Percentiles rank a stretch among this genome's conserved stretches.
phyloP scores from a whole-genome alignment of 2,113 vertebrate species.

The Rhombomys opimus region DNA sequence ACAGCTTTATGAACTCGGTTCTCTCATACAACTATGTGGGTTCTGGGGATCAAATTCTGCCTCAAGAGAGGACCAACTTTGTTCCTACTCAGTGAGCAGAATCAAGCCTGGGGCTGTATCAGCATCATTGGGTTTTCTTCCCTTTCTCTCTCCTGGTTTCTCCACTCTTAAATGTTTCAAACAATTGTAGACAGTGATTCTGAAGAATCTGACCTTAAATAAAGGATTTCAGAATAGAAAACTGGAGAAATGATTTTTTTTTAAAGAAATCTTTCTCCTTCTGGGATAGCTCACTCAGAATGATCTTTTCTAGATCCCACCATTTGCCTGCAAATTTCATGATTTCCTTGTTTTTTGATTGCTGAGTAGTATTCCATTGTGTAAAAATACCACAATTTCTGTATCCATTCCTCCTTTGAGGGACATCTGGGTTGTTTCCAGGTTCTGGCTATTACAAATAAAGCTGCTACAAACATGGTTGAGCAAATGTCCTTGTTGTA shows the following conservation, averaged over 20 bases:
- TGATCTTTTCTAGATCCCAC: too few species aligned
- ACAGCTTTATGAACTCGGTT: background rate
- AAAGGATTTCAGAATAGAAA: slow-evolving; percentile 38
- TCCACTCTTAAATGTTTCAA: background rate
- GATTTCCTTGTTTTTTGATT: too few species aligned
- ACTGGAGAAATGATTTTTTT: slow-evolving; percentile 45
- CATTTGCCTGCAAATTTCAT: too few species aligned
- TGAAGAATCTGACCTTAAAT: slow-evolving; percentile 17
- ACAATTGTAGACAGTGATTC: slow-evolving; percentile 13
- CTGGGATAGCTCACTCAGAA: too few species aligned
- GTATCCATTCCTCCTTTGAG: too few species aligned
- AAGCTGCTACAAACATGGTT: too few species aligned
- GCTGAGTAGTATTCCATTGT: too few species aligned
- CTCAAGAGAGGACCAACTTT: background rate
- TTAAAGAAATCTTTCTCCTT: slow-evolving; percentile 37
- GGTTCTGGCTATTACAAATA: too few species aligned
- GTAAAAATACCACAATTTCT: too few species aligned
- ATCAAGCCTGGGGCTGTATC: background rate
- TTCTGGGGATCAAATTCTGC: background rate
- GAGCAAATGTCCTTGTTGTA: too few species aligned
- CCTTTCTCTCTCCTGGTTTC: background rate
- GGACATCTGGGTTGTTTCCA: too few species aligned
- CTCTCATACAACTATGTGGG: background rate
- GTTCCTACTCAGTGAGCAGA: background rate
- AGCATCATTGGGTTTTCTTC: background rate